Conservation (phyloP, 1,140 invertebrate species). For the Drosophila baimaii region DNA sequence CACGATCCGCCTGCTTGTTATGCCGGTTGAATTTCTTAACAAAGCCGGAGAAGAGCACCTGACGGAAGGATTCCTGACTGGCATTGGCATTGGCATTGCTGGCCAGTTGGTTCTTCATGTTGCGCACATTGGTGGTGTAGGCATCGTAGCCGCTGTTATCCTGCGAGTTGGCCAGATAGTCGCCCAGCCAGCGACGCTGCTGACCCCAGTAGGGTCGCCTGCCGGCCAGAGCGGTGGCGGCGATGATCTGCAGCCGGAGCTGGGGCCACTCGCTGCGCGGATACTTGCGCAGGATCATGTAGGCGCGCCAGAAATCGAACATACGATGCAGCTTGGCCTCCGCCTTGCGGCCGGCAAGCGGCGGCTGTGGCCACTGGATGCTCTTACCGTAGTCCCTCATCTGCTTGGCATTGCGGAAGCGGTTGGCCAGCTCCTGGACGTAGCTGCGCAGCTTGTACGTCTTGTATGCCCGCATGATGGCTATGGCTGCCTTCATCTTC, state of each 20-base stretch:
- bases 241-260: slow-evolving; percentile 91
- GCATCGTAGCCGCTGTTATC: slow-evolving; percentile 91
- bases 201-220: slow-evolving; percentile 93
- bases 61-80: slow-evolving; percentile 88
- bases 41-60: slow-evolving; percentile 87
- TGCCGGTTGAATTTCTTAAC: slow-evolving; percentile 89
- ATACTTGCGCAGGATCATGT: slow-evolving; percentile 92
- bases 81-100: slow-evolving; percentile 4
- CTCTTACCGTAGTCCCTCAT: slow-evolving; percentile 91
- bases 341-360: slow-evolving; percentile 87
- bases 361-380: slow-evolving; percentile 92
- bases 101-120: slow-evolving; percentile 86
- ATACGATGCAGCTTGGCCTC: slow-evolving; percentile 85
- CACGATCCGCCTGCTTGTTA: slow-evolving; percentile 95
- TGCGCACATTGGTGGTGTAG: slow-evolving; percentile 89
- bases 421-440: slow-evolving; percentile 88
- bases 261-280: slow-evolving; percentile 94
- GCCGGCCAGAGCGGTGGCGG: slow-evolving; percentile 90
- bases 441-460: slow-evolving; percentile 94
- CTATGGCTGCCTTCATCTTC: slow-evolving; percentile 92
- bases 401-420: slow-evolving; percentile 87
- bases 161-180: slow-evolving; percentile 91
- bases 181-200: slow-evolving; percentile 94
- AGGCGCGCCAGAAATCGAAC: slow-evolving; percentile 92
- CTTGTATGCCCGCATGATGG: slow-evolving; percentile 93